Base-by-base conservation (phyloP, 1,140 invertebrate species). In the Ephestia elutella region DNA sequence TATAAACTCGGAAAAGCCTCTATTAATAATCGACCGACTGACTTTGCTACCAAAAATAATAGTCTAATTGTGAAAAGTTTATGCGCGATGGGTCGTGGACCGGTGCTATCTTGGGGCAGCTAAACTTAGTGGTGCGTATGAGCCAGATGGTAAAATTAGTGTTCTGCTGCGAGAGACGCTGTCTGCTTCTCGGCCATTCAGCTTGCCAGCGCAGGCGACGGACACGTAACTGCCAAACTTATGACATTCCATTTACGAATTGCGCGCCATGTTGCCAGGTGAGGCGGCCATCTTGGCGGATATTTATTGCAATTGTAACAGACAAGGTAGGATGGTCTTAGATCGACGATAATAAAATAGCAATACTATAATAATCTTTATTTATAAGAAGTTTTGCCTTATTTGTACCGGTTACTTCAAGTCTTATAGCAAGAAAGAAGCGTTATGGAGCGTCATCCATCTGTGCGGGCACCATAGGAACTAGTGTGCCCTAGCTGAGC, bases 41-140 rank as follows among this genome's bases (percentile, higher is more conserved):
- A 86, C 82, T 86, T 88, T 82, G 86, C 84, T 89, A 89, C 89
- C 89, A 87, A 89, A 90, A 90, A 90, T 90, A 90, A 89, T 89
- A 87, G 87, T 90, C 89, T 90, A 90, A 90, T 89, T 90, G 82
- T 86, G 88, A 89, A 87, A 89, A 87, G 82, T 88, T 88, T 87
- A 86, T 87, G 83, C 82, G 81, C 78, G 84, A 86, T 86, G 86
- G 84, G 80, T 87, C 83, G 86, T 82, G 85, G 87, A 86, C 80
- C 85, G 80, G 70, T 74, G 84, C 87, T 90, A 90, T 90, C 88
- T 90, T 87, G 86, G 86, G 87, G 84, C 82, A 75, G 86, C 89
- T 90, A 90, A 86, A 89, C 87, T 90, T 90, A 90, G 88, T 87
- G 87, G 87, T 86, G 85, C 80, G 85, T 86, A 74, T 73, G 78